phyloP scores from a whole-genome alignment of 2,888 invertebrate species.

The Phengaris alcon region DNA sequence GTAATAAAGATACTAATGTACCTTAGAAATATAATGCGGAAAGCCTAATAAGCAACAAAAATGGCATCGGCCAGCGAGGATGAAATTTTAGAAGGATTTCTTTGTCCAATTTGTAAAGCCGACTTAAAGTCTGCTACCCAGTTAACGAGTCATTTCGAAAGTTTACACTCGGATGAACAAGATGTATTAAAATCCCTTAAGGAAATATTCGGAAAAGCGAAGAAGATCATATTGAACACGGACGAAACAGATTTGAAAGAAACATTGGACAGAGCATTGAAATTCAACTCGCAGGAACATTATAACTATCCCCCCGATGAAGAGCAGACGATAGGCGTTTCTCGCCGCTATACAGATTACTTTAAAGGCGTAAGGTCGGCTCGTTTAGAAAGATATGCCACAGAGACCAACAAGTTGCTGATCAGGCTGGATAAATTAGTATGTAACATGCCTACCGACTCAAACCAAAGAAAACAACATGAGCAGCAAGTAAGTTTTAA shows the following conservation, averaged over 20 bases:
- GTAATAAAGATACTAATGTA: slow-evolving; percentile 30
- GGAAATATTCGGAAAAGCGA: slow-evolving; percentile 93
- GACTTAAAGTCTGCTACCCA: slow-evolving; percentile 92
- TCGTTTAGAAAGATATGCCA: slow-evolving; percentile 90
- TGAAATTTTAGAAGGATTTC: slow-evolving; percentile 92
- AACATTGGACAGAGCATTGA: slow-evolving; percentile 77
- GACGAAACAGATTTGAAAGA: slow-evolving; percentile 83
- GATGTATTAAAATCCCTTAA: slow-evolving; percentile 89
- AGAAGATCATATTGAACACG: slow-evolving; percentile 90
- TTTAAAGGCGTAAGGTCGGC: slow-evolving; percentile 84
- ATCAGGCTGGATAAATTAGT: slow-evolving; percentile 95
- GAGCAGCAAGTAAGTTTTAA: slow-evolving; percentile 79
- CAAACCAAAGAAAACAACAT: slow-evolving; percentile 85
- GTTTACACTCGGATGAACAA: slow-evolving; percentile 91
- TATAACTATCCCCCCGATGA: slow-evolving; percentile 59
- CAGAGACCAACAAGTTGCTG: slow-evolving; percentile 96
- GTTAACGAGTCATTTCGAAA: slow-evolving; percentile 93
- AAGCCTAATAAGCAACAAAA: slow-evolving; percentile 15
- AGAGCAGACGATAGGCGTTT: slow-evolving; percentile 82
- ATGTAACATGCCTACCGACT: slow-evolving; percentile 86
- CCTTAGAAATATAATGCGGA: slow-evolving; percentile 40
- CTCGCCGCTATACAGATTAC: slow-evolving; percentile 84
- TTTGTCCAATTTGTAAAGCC: slow-evolving; percentile 96
- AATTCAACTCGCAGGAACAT: slow-evolving; percentile 62
- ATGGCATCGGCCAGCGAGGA: slow-evolving; percentile 74